A percentile compares a stretch with the other conserved stretches of the same genome.
Evolutionary conservation across 2,113 vertebrate species (phyloP).

Genomic region (Saguinus midas): DNA sequence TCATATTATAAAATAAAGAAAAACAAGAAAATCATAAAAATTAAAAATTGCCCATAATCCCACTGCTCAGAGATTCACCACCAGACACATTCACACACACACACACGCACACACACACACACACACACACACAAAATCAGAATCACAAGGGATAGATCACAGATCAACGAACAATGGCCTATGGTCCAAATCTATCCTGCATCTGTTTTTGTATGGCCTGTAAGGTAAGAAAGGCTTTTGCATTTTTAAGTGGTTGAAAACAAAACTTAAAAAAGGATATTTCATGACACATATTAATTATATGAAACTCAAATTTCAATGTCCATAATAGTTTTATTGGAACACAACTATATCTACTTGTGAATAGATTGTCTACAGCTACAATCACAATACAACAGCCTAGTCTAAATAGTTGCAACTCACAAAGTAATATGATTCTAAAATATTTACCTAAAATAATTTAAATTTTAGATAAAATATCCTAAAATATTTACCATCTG

Average conservation of each 20-base stretch:
- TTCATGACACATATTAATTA: background rate
- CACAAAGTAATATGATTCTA: background rate
- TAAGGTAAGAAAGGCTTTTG: background rate
- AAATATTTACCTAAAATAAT: background rate
- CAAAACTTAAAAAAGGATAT: background rate
- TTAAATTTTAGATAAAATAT: background rate
- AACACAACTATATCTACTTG: background rate
- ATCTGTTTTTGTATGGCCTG: background rate
- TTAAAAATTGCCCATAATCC: background rate
- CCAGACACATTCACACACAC: background rate
- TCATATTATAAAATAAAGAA: background rate
- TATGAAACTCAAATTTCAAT: background rate
- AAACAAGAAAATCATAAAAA: background rate
- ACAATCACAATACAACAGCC: background rate
- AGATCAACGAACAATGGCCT: background rate
- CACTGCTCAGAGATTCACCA: background rate
- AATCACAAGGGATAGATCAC: background rate
- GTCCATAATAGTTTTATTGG: background rate
- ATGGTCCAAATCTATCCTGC: background rate
- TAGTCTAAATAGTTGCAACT: background rate
- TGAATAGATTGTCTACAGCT: background rate
- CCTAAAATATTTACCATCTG: background rate
- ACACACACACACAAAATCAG: background rate
- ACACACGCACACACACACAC: background rate
- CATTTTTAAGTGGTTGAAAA: background rate